Conservation (phyloP, 2,888 invertebrate genomes). For the Siphlonurus alternatus region DNA sequence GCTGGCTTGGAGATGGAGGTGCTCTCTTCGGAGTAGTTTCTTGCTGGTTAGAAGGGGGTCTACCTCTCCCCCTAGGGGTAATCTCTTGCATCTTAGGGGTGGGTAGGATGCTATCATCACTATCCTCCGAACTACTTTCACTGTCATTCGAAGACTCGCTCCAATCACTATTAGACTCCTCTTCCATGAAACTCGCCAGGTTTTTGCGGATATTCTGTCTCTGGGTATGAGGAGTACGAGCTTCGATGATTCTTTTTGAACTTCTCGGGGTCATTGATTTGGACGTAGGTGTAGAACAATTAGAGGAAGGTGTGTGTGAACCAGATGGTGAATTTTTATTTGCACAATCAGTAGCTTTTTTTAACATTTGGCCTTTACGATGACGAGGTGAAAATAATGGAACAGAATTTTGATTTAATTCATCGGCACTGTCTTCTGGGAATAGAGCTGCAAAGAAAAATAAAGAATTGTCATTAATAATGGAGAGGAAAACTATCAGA, state of each 20-base stretch:
- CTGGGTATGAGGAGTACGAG: not conserved
- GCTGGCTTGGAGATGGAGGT: no score
- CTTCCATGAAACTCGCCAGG: not conserved
- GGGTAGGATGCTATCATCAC: not conserved
- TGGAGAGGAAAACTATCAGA: no score
- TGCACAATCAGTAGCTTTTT: not conserved
- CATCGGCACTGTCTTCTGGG: not conserved
- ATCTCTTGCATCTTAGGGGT: no score
- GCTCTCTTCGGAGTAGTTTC: no score
- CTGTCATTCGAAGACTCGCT: not conserved
- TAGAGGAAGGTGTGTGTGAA: not conserved
- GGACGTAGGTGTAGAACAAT: not conserved
- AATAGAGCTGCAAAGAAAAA: not conserved
- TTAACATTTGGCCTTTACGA: not conserved
- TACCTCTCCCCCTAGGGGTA: not conserved
- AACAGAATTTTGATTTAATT: not conserved
- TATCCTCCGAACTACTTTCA: not conserved
- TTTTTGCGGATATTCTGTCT: not conserved
- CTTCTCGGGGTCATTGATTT: not conserved
- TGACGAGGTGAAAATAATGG: not conserved
- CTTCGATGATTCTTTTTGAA: not conserved
- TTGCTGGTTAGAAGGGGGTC: no score
- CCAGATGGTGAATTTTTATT: not conserved
- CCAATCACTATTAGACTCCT: not conserved
- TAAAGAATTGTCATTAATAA: not conserved